These are phyloP conservation scores for Silurus lanzhouensis DNA, from an alignment of 2,797 vertebrate species.

Conservation along the genomic window DNA sequence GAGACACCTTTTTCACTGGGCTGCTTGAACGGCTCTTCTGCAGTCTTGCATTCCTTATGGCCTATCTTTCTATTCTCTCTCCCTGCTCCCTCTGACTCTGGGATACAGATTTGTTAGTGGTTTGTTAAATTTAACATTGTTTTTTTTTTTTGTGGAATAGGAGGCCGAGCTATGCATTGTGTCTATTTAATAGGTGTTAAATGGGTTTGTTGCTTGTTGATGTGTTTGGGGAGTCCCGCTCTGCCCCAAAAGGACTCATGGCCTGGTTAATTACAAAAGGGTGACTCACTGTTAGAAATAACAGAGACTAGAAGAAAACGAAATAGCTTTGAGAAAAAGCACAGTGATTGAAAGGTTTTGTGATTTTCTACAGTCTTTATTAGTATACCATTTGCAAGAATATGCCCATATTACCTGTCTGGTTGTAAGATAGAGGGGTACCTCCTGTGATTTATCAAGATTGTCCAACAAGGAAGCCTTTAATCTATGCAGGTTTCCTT, in stretches of 20 bases:
- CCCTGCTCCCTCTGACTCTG: not conserved
- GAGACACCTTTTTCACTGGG: not conserved
- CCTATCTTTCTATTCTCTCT: conserved; percentile 1
- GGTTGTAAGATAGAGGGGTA: conserved; percentile 10
- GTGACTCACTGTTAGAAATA: not conserved
- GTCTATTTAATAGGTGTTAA: conserved; percentile 25
- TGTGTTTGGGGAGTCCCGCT: conserved; percentile 21
- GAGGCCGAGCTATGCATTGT: conserved; percentile 41
- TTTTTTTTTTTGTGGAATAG: conserved; percentile 53
- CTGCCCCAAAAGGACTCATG: not conserved
- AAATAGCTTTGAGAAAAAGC: not conserved
- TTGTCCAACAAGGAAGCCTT: conserved; percentile 30
- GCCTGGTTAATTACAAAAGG: not conserved
- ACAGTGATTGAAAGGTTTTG: not conserved
- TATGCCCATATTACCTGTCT: not conserved
- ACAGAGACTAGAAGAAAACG: not conserved
- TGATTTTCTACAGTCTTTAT: not conserved
- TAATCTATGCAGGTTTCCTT: conserved; percentile 10
- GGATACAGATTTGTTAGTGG: conserved; percentile 35
- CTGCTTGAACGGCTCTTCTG: conserved; percentile 12
- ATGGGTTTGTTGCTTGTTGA: conserved; percentile 29
- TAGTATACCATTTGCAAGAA: not conserved
- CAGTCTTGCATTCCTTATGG: not conserved
- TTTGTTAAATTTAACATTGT: conserved; percentile 50
- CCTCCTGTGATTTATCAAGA: conserved; percentile 18